Evolutionary conservation across 2,888 invertebrate species (phyloP).

Genomic region (Chirona hameri): DNA sequence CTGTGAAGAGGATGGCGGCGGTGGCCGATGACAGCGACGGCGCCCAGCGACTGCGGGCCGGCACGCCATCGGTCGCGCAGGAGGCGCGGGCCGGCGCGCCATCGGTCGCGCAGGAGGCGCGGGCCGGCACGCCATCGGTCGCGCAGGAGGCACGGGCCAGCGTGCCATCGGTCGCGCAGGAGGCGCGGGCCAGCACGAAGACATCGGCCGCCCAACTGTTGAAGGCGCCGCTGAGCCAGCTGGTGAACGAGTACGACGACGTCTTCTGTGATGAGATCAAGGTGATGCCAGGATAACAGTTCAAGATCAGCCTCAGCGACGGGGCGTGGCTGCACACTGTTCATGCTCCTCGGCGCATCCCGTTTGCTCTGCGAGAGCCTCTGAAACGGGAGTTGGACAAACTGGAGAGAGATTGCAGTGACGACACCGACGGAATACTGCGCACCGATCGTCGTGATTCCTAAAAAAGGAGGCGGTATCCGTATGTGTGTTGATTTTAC

Average conservation of each 20-base stretch:
- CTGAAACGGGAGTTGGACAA: background rate
- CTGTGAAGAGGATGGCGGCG: no score
- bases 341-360: background rate
- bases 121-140: background rate
- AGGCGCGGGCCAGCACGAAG: background rate
- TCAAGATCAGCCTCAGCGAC: background rate
- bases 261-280: background rate
- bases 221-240: background rate
- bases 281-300: background rate
- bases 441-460: conserved; percentile 33
- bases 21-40: no score
- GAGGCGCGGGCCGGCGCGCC: background rate
- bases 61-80: background rate
- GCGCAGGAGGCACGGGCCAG: background rate
- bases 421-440: conserved; percentile 33
- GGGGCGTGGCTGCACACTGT: background rate
- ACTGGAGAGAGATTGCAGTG: background rate
- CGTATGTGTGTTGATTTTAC: conserved; percentile 33
- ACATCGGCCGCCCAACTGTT: background rate
- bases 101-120: background rate
- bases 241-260: background rate
- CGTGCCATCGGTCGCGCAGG: background rate
- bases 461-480: conserved; percentile 32
- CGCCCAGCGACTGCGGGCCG: no score
- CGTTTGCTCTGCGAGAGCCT: background rate